A percentile compares a stretch with the other conserved stretches of the same genome.
These are phyloP conservation scores for Coracias cyanogaster DNA, from an alignment of 2,797 vertebrate species.

Conservation along the genomic window DNA sequence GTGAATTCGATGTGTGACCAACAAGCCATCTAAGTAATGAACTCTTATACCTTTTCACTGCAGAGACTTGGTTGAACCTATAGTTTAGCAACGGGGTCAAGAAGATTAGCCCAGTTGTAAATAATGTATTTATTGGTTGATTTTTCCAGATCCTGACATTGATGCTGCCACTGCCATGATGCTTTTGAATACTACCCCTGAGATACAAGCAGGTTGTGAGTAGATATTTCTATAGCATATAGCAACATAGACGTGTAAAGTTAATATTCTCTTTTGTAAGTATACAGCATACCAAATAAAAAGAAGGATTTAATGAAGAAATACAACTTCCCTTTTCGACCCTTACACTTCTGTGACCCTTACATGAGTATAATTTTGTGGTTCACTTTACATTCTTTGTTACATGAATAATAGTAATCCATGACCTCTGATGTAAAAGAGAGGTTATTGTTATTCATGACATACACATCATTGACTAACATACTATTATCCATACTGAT, in stretches of 20 bases:
- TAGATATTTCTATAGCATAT: conserved; percentile 85
- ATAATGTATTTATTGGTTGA: conserved; percentile 88
- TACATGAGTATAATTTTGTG: conserved; percentile 53
- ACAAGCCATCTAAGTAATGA: neutral
- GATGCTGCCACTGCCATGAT: conserved; percentile 87
- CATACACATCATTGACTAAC: neutral
- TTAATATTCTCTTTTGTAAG: conserved; percentile 74
- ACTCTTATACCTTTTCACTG: conserved; percentile 5
- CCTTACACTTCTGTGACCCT: conserved; percentile 45
- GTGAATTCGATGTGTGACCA: neutral
- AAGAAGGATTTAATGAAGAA: conserved; percentile 66
- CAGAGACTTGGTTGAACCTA: conserved; percentile 47
- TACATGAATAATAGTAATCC: conserved; percentile 57
- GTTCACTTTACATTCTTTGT: conserved; percentile 22
- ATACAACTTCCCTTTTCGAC: conserved; percentile 32
- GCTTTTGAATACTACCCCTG: conserved; percentile 88
- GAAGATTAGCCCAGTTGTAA: conserved; percentile 75
- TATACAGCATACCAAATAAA: conserved; percentile 43
- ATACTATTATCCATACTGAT: neutral
- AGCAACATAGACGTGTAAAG: conserved; percentile 79
- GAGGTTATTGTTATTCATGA: conserved; percentile 67
- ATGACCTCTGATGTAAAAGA: conserved; percentile 36
- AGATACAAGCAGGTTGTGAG: conserved; percentile 88
- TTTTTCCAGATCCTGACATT: conserved; percentile 86
- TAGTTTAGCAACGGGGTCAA: conserved; percentile 57